Evolutionary conservation across 2,797 vertebrate species (phyloP), one percentile per base, ranked within the genome.

Genomic region (Clarias laeviceps): DNA sequence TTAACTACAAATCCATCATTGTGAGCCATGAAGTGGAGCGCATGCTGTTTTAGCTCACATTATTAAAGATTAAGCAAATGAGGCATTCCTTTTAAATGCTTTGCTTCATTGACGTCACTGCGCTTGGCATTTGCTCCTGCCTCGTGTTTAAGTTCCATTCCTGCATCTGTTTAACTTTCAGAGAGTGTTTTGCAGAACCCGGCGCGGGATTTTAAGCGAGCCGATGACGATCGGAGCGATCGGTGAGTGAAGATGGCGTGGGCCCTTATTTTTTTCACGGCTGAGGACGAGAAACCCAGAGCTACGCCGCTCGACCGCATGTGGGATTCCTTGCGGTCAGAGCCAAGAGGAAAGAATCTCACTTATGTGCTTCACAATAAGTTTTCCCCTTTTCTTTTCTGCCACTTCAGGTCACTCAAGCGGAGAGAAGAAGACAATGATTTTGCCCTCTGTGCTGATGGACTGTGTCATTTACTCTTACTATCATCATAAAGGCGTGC

Each of bases 301-400:
- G 56, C 14, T 22, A 11, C 61, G 68, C 70, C 72, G 68, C 80
- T 76, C 18, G 9, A 68, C 57, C 61, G 34, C 82, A 85, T 80
- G 85, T 84, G 87, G 87, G 84, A 87, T 87, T 77, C 37, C 76
- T 88, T 29, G 72, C 50, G 73, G 40, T 76, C 82, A 22, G 68
- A 65, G 68, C 82, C 73, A 72, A 64, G 74, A 89, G 57, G 78
- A 69, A 88, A 83, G 70, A 89, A 87, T 85, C 81, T 50, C 77
- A 57, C 45, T 57, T 77, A 82, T 83, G 76, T 86, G 62, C 64
- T 80, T 86, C 66, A 70, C 81, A 83, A 83, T 83, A 80, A 1
- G 50, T 70, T 56, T 76, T 61, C 37, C 56, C 24, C 70, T 45
- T 45, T 45, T 50, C 57, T 59, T 74, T 37, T 77, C 34, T 59